A percentile compares a stretch with the other conserved stretches of the same genome.
Evolutionary conservation across 2,797 vertebrate species (phyloP).

Genomic region (Enteromius unitaeniatus): DNA sequence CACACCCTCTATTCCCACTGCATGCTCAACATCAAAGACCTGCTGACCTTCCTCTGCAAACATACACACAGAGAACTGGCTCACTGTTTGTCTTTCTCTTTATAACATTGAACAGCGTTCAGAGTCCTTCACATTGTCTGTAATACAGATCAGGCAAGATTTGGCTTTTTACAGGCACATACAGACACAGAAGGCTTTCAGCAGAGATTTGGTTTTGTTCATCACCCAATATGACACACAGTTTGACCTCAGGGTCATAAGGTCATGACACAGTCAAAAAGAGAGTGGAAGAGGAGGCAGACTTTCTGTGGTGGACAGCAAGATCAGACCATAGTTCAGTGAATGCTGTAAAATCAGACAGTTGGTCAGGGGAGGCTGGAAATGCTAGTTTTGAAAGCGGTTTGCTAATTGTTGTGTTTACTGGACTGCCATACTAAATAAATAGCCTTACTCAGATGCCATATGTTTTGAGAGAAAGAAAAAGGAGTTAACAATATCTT

Average conservation of each 20-base stretch:
- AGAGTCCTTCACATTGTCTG: constrained; percentile 1
- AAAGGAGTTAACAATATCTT: neutral
- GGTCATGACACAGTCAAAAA: constrained; percentile 37
- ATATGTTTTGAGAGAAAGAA: constrained; percentile 54
- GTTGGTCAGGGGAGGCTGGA: constrained; percentile 51
- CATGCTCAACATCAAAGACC: constrained; percentile 58
- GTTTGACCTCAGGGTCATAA: constrained; percentile 46
- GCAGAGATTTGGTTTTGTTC: neutral
- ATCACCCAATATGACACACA: constrained; percentile 30
- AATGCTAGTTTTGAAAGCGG: constrained; percentile 60
- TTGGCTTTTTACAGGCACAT: constrained; percentile 18
- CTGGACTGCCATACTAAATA: constrained; percentile 69
- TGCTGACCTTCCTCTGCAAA: constrained; percentile 15
- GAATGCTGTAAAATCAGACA: constrained; percentile 25
- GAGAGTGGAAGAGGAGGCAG: constrained; percentile 18
- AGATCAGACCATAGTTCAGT: constrained; percentile 51
- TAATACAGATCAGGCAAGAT: constrained; percentile 1
- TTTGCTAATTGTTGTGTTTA: constrained; percentile 72
- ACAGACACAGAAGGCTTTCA: constrained; percentile 20
- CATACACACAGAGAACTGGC: constrained; percentile 35
- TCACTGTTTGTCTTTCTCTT: constrained; percentile 17
- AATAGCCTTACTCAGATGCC: constrained; percentile 66
- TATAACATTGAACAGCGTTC: neutral
- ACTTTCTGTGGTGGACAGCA: constrained; percentile 47
- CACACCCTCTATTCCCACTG: constrained; percentile 53